Evolutionary conservation across 2,888 invertebrate genomes (phyloP).

Genomic region (Pseudococcus longispinus): DNA sequence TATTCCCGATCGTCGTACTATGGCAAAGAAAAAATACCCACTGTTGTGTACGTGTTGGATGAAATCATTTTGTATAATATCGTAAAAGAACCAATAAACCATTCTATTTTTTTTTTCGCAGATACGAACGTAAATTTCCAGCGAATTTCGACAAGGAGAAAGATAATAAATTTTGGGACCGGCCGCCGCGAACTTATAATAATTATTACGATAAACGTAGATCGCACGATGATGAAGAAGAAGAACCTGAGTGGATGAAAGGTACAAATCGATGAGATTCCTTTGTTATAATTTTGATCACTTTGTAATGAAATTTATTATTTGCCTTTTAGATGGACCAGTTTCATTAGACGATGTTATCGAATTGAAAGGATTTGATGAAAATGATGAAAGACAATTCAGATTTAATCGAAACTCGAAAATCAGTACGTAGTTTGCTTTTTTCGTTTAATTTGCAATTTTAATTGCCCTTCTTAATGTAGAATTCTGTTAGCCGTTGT

Average conservation of each 20-base stretch:
- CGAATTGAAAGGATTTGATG: conserved; percentile 91
- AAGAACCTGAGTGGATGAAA: conserved; percentile 59
- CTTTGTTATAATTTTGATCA: not conserved
- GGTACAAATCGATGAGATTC: conserved; percentile 42
- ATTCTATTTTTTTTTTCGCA: not conserved
- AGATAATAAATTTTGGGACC: conserved; percentile 31
- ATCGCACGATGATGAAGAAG: conserved; percentile 53
- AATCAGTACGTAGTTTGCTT: conserved; percentile 1
- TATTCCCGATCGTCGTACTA: not conserved
- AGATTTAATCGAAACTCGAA: not conserved
- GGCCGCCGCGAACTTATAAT: not conserved
- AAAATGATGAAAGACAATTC: conserved; percentile 61
- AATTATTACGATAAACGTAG: conserved; percentile 47
- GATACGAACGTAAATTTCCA: conserved; percentile 32
- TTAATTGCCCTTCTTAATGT: not conserved
- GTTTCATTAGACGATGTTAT: conserved; percentile 91
- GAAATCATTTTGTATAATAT: not conserved
- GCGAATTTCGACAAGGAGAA: conserved; percentile 36
- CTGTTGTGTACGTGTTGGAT: conserved; percentile 35
- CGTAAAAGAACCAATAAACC: not conserved
- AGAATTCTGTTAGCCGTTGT: not conserved
- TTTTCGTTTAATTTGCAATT: not conserved
- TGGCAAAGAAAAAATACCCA: conserved; percentile 44
- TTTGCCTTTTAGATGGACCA: conserved; percentile 78
- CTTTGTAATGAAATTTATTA: not conserved